Evolutionary conservation across 2,113 vertebrate genomes (phyloP).

Genomic region (Eira barbara): DNA sequence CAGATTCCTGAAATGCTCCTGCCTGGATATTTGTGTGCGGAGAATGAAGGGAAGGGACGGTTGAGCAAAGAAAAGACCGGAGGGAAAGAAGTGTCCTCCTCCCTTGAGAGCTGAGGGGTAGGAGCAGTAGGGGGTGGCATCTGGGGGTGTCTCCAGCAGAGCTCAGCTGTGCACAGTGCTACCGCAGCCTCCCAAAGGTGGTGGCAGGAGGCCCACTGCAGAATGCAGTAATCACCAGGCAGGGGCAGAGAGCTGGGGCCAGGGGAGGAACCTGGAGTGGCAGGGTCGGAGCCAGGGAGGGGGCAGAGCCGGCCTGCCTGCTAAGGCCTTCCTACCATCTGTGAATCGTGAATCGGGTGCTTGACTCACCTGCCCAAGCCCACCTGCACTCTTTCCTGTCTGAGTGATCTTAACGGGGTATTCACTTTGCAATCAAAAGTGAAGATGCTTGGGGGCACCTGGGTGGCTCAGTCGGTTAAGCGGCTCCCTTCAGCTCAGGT

Average conservation of each 20-base stretch:
- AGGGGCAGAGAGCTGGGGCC: background rate
- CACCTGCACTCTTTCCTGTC: background rate
- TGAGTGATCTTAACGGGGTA: background rate
- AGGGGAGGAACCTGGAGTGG: too few species aligned
- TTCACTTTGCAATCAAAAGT: background rate
- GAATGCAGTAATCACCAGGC: background rate
- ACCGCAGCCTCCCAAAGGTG: background rate
- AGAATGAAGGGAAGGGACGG: background rate
- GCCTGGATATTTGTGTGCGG: background rate
- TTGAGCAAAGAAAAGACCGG: background rate
- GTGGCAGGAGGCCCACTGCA: background rate
- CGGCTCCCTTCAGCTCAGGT: too few species aligned
- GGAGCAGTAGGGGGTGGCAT: background rate
- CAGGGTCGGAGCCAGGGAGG: too few species aligned
- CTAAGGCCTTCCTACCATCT: too few species aligned
- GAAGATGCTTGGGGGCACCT: background rate
- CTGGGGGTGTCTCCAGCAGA: background rate
- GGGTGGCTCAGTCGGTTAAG: too few species aligned
- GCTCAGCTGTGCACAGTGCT: background rate
- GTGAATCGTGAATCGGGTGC: too few species aligned
- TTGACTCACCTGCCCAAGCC: background rate
- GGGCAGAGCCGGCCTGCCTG: background rate
- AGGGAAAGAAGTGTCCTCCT: background rate
- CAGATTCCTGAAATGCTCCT: background rate
- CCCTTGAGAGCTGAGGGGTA: background rate